These are phyloP conservation scores for Pegoplata infirma DNA, from an alignment of 2,888 invertebrate genomes.

Conservation along the genomic window DNA sequence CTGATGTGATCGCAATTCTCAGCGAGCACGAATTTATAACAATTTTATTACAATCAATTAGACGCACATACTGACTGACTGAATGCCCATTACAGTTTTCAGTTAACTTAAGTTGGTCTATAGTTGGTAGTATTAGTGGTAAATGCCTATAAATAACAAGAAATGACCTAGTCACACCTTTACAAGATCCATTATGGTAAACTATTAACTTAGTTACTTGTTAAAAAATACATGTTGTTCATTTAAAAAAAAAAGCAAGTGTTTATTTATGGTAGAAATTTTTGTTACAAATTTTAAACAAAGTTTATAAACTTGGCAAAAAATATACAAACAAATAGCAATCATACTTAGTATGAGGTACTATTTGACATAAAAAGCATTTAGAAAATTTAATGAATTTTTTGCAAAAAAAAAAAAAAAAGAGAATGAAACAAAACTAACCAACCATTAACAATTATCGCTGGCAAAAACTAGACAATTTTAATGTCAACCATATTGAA, in stretches of 20 bases:
- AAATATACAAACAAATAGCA: background rate
- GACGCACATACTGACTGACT: slow-evolving; percentile 22
- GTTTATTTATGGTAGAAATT: slow-evolving; percentile 41
- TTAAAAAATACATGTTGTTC: background rate
- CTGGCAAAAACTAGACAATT: slow-evolving; percentile 21
- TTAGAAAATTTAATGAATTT: slow-evolving; percentile 26
- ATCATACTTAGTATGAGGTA: background rate
- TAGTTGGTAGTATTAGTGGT: background rate
- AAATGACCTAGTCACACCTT: slow-evolving; percentile 53
- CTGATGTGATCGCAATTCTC: slow-evolving; percentile 9
- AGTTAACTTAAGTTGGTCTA: slow-evolving; percentile 5
- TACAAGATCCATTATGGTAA: slow-evolving; percentile 10
- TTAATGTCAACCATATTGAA: slow-evolving; percentile 38
- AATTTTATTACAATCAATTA: slow-evolving; percentile 51
- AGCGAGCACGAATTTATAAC: slow-evolving; percentile 34
- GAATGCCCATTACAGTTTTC: no score
- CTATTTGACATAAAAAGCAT: slow-evolving; percentile 10
- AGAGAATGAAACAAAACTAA: no score
- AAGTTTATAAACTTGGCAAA: slow-evolving; percentile 31
- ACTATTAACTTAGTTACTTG: background rate
- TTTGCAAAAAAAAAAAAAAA: slow-evolving; percentile 8
- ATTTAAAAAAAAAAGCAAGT: slow-evolving; percentile 7
- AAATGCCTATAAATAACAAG: slow-evolving; percentile 32
- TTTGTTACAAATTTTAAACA: slow-evolving; percentile 10
- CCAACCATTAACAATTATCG: background rate